A percentile compares a stretch with the other conserved stretches of the same genome.
Conservation (phyloP, 2,888 invertebrate species). For the Perithous albicinctus region DNA sequence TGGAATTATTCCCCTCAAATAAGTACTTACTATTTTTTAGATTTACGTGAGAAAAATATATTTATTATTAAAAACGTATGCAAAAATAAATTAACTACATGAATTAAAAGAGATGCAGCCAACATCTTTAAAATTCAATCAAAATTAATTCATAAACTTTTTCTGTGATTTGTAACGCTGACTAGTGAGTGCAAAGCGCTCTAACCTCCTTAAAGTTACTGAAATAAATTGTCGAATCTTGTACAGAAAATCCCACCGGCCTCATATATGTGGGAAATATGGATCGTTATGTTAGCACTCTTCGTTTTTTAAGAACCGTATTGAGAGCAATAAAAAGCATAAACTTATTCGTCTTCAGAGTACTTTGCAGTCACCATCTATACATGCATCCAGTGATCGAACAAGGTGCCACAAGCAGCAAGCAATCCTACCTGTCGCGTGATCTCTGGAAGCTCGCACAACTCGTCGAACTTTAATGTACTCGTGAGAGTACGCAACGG, state of each 20-base stretch:
- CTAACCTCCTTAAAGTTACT: background rate
- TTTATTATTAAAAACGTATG: too few relatives aligned
- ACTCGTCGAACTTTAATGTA: slow-evolving; percentile 56
- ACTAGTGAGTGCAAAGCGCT: too few relatives aligned
- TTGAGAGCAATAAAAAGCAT: background rate
- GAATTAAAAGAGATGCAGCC: too few relatives aligned
- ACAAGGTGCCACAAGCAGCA: slow-evolving; percentile 6
- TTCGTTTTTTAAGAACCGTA: too few relatives aligned
- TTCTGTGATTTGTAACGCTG: too few relatives aligned
- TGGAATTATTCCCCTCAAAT: too few relatives aligned
- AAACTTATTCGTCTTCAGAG: slow-evolving; percentile 12
- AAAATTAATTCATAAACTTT: too few relatives aligned
- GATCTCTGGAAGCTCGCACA: slow-evolving; percentile 45
- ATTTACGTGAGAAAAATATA: too few relatives aligned
- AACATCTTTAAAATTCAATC: too few relatives aligned
- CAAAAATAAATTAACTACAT: too few relatives aligned
- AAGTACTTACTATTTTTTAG: too few relatives aligned
- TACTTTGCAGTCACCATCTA: slow-evolving; percentile 2
- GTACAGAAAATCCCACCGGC: background rate
- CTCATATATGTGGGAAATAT: background rate
- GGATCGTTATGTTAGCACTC: background rate
- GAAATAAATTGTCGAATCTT: background rate
- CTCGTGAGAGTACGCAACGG: slow-evolving; percentile 52
- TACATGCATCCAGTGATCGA: slow-evolving; percentile 16
- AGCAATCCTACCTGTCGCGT: slow-evolving; percentile 57